Evolutionary conservation across 2,113 vertebrate species (phyloP), one percentile per base, ranked within the genome.

Genomic region (Oncorhynchus masou): DNA sequence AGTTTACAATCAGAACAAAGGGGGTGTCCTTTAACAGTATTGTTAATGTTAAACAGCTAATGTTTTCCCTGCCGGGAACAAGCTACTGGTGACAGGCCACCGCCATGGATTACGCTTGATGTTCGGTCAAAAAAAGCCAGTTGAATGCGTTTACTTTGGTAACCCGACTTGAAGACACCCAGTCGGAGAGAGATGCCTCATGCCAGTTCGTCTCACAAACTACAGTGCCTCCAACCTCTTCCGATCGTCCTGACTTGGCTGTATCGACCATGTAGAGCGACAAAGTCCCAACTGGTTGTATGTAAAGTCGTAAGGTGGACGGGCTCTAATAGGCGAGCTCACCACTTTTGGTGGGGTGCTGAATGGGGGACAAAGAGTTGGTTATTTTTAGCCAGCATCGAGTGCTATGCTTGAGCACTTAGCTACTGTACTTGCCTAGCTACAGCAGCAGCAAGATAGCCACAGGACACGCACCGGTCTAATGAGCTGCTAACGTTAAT

Each of bases 201-300:
- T 81, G 78, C 86, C 84, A 79, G 82, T 81, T 83, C 80, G 82
- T 79, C 72, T 90, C 86, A 80, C 88, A 86, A 69, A 87, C 79
- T 45, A 45, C 51, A 70, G 83, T 80, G 77, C 79, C 75, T 88
- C 84, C 87, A 69, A 83, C 89, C 84, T 89, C 88, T 87, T 88
- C 88, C 80, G 83, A 83, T 84, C 79, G 84, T 66, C 85, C 82
- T 76, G 77, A 75, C 78, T 51, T 73, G 77, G 80, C 84, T 77
- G 88, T 77, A 79, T 86, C 78, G 86, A 92, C 86, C 93, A 92
- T 92, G 91, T 90, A 92, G 89, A 88, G 86, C 20, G 78, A 25
- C 83, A 85, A 73, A 81, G 51, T 75, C 57, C 64, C 69, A 83
- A 74, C 82, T 70, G 78, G 25, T 59, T 75, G 49, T 79, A n/a